These are phyloP conservation scores for Dendrolimus houi DNA, from an alignment of 2,888 invertebrate species.

Conservation along the genomic window DNA sequence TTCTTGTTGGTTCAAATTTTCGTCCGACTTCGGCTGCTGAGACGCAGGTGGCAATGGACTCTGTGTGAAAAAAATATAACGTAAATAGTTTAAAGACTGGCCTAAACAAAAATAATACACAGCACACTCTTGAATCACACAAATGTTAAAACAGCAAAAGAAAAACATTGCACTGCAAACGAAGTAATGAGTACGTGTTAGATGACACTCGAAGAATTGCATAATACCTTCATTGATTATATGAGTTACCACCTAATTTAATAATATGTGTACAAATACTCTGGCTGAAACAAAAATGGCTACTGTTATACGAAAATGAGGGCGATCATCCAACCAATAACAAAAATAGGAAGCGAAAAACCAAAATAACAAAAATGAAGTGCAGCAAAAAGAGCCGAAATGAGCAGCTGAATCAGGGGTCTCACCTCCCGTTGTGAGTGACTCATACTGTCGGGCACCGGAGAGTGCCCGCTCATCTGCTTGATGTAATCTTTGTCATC, in stretches of 20 bases:
- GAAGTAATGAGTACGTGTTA: conserved; percentile 20
- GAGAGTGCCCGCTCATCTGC: conserved; percentile 77
- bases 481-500: conserved; percentile 94
- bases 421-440: conserved; percentile 72
- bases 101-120: conserved; percentile 10
- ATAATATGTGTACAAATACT: conserved; percentile 71
- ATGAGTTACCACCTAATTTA: conserved; percentile 37
- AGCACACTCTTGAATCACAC: conserved; percentile 13
- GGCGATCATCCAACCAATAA: conserved; percentile 17
- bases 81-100: conserved; percentile 2
- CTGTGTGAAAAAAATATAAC: conserved; percentile 64
- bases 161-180: conserved; percentile 17
- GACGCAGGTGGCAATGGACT: conserved; percentile 80
- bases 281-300: conserved; percentile 68
- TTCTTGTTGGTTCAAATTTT: conserved; percentile 84
- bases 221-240: conserved; percentile 17
- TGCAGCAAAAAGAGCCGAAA: conserved; percentile 21
- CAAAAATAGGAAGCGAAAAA: conserved; percentile 26
- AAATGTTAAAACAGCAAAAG: conserved; percentile 22
- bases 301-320: conserved; percentile 20
- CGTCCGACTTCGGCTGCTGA: conserved; percentile 81
- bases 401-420: conserved; percentile 22
- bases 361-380: conserved; percentile 23
- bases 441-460: conserved; percentile 49
- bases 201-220: conserved; percentile 12